These are phyloP conservation scores for Tuberolachnus salignus DNA, from an alignment of 2,888 invertebrate species.

Conservation along the genomic window DNA sequence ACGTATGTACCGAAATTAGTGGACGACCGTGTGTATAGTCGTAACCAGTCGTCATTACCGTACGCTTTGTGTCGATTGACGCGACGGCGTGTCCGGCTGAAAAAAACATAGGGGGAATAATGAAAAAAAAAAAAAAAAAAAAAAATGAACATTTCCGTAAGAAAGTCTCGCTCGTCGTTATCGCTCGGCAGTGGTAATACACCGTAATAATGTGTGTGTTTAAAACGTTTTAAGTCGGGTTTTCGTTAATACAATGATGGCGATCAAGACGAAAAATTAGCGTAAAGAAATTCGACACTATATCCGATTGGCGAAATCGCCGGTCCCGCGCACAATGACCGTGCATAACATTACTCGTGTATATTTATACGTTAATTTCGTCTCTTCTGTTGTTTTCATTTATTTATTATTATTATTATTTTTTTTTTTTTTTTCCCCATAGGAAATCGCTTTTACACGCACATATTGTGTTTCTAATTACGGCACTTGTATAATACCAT, in stretches of 20 bases:
- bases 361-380: slow-evolving; percentile 37
- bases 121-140: too few species aligned
- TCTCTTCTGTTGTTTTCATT: slow-evolving; percentile 14
- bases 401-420: background rate
- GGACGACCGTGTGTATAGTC: too few species aligned
- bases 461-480: slow-evolving; percentile 39
- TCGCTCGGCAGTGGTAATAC: too few species aligned
- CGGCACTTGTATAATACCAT: slow-evolving; percentile 7
- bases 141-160: slow-evolving; percentile 24
- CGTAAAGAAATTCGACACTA: slow-evolving; percentile 11
- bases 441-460: slow-evolving; percentile 11
- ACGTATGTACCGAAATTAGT: too few species aligned
- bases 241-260: slow-evolving; percentile 2
- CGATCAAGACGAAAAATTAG: slow-evolving; percentile 10
- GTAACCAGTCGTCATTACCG: too few species aligned
- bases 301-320: slow-evolving; percentile 34
- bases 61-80: background rate
- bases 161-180: slow-evolving; percentile 16
- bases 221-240: background rate
- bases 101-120: too few species aligned
- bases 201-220: too few species aligned
- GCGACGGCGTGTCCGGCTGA: background rate
- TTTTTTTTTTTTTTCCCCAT: too few species aligned
- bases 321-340: background rate
- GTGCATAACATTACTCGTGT: slow-evolving; percentile 17